phyloP scores from a whole-genome alignment of 2,888 invertebrate genomes.

The Patella ulyssiponensis region DNA sequence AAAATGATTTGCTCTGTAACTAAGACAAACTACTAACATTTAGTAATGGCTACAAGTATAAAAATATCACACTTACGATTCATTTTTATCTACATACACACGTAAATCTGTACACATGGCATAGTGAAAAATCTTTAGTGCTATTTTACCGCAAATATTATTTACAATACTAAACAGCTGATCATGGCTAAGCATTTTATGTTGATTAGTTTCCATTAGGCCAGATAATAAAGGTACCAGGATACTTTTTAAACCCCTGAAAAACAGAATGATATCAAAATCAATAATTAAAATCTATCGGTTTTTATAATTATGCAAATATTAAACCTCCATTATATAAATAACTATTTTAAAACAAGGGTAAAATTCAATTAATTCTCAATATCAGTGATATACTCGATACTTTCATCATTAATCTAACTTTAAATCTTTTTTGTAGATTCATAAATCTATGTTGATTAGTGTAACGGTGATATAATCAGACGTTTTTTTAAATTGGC shows the following conservation, averaged over 20 bases:
- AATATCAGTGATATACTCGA: no score
- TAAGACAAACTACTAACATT: no score
- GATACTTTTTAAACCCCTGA: conserved; percentile 49
- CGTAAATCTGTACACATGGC: conserved; percentile 32
- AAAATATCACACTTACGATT: conserved; percentile 43
- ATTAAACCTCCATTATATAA: background rate
- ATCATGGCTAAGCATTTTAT: conserved; percentile 51
- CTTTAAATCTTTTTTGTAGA: no score
- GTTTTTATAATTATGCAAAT: background rate
- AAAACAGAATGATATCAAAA: background rate
- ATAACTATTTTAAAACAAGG: background rate
- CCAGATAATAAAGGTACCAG: conserved; percentile 54
- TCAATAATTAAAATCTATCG: conserved; percentile 5
- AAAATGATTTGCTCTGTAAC: no score
- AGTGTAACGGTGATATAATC: no score
- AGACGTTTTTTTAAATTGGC: no score
- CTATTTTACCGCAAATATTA: conserved; percentile 35
- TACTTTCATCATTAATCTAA: no score
- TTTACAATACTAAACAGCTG: conserved; percentile 47
- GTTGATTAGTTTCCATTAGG: conserved; percentile 50
- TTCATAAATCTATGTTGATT: no score
- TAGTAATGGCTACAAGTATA: no score
- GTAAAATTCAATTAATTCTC: no score
- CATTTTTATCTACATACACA: conserved; percentile 46
- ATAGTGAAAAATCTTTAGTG: conserved; percentile 35